Conservation (phyloP, 2,888 invertebrate genomes). For the Tineola bisselliella region DNA sequence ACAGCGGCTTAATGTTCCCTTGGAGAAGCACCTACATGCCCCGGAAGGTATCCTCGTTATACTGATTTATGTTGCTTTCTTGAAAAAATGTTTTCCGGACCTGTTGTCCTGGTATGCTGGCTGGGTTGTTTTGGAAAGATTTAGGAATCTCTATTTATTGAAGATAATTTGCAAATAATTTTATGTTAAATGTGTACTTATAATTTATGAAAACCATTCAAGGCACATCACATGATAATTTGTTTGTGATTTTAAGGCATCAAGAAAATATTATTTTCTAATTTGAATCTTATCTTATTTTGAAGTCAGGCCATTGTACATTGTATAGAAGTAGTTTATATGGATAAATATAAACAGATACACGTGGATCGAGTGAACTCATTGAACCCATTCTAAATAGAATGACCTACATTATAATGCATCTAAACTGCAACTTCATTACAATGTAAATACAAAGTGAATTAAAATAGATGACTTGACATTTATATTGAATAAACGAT, state of each 20-base stretch:
- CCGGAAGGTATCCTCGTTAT: constrained; percentile 56
- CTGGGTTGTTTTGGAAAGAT: not conserved
- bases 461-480: constrained; percentile 1
- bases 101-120: not conserved
- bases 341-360: not conserved
- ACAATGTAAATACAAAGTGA: not conserved
- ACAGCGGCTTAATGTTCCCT: constrained; percentile 56
- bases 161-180: no score
- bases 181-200: no score
- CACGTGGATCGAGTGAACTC: not conserved
- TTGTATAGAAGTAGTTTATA: no score
- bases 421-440: constrained; percentile 1
- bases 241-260: no score
- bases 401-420: constrained; percentile 3
- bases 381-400: not conserved
- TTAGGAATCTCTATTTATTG: not conserved
- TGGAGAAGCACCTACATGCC: constrained; percentile 41
- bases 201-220: no score
- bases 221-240: no score
- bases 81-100: constrained; percentile 23
- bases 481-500: not conserved
- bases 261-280: no score
- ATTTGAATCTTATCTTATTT: no score
- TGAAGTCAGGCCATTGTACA: no score
- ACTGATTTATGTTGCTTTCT: constrained; percentile 58